Base-by-base conservation (phyloP, 2,888 invertebrate species). In the Drosophila acutilabella region DNA sequence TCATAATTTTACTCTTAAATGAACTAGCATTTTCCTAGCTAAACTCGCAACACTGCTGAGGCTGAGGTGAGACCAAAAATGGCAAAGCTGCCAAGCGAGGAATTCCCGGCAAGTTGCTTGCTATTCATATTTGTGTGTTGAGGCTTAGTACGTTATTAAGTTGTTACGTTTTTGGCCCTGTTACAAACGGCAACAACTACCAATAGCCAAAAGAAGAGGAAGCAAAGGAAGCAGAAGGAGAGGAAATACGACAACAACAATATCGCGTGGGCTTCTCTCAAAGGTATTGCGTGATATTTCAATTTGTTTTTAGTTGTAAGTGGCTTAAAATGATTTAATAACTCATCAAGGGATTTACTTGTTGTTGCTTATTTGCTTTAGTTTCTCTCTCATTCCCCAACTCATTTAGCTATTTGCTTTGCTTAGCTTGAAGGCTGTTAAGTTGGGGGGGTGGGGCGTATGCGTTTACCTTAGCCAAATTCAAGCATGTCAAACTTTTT, bases 311-410 rank as follows among this genome's bases (percentile, higher is more conserved):
- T 89, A 86, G 86, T 89, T 87, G 86, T 87, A 89, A 87, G 86
- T 87, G 90, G 90, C 90, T 86, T 89, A 90, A 85, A 89, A 90
- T 88, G 89, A 90, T 90, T 90, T 90, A 87, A 87, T 87, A 89
- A 90, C 82, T 88, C 89, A 90, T 88, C 88, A 84, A 85, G 90
- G 90, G 90, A 89, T 88, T 89, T 89, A 71, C 87, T 85, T 78
- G 80, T 78, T 89, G 88, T 88, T 88, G 64, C 69, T 71, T 83
- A 83, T 83, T 83, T 83, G 88, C 83, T 75, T 89, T 83, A 81
- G 85, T 84, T 54, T 60, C 86, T 57, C 86, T 57, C 38, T 62
- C 62, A 58, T 53, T n/a, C 38, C 58, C 18, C 13, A 23, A 54
- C 50, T 38, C 42, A 41, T 40, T 56, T 60, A 56, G 41, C 58